phyloP scores from a whole-genome alignment of 2,888 invertebrate genomes.

The Anagyrus pseudococci region DNA sequence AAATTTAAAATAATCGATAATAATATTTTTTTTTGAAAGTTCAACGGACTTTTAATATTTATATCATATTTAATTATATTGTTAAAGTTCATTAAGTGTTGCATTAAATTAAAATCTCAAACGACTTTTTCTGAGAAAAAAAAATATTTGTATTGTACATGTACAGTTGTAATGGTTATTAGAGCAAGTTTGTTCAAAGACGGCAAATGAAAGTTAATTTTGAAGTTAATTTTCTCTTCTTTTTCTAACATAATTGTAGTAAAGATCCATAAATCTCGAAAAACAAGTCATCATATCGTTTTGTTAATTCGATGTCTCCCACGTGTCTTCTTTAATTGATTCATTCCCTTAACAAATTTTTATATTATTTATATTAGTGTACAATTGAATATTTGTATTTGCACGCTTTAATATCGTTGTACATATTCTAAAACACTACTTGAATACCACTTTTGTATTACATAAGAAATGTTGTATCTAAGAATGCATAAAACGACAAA shows the following conservation, averaged over 20 bases:
- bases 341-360: constrained; percentile 14
- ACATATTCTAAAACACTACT: constrained; percentile 4
- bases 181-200: constrained; percentile 29
- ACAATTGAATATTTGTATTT: constrained; percentile 19
- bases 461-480: constrained; percentile 24
- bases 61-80: constrained; percentile 21
- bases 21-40: constrained; percentile 12
- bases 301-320: constrained; percentile 2
- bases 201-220: constrained; percentile 2
- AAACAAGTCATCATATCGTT: constrained; percentile 5
- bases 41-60: constrained; percentile 7
- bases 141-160: constrained; percentile 24
- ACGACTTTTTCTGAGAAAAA: constrained; percentile 30
- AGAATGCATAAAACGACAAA: constrained; percentile 13
- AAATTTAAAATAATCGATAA: constrained; percentile 3
- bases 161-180: constrained; percentile 32
- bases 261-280: constrained; percentile 8
- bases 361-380: constrained; percentile 22
- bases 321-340: neutral
- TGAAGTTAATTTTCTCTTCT: constrained; percentile 21
- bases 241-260: constrained; percentile 19
- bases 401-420: constrained; percentile 9
- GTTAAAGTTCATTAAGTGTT: no score
- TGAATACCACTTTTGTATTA: constrained; percentile 25
- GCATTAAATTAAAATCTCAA: constrained; percentile 24